Evolutionary conservation across 2,888 invertebrate genomes (phyloP).

Genomic region (Drosophila tanythrix): DNA sequence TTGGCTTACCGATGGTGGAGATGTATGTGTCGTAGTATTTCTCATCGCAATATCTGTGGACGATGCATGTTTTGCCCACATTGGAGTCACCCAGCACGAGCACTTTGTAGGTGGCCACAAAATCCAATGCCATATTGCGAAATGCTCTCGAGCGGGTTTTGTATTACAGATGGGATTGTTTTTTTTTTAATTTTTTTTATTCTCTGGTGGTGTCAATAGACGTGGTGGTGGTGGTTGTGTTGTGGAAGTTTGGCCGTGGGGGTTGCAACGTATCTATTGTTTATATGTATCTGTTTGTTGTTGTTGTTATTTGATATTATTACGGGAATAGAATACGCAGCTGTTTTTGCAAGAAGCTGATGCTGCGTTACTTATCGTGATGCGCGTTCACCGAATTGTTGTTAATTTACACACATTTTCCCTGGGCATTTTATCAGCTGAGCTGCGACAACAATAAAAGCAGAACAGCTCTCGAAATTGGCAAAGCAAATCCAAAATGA

Average conservation of each 20-base stretch:
- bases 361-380: conserved; percentile 41
- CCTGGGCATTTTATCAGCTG: conserved; percentile 37
- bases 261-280: conserved; percentile 56
- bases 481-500: conserved; percentile 7
- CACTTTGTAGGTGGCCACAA: conserved; percentile 94
- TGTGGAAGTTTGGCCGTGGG: conserved; percentile 54
- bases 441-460: conserved; percentile 14
- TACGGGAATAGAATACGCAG: conserved; percentile 52
- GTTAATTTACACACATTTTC: conserved; percentile 44
- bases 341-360: conserved; percentile 60
- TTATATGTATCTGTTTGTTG: conserved; percentile 69
- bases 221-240: conserved; percentile 35
- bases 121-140: conserved; percentile 91
- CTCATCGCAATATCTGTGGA: conserved; percentile 95
- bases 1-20: conserved; percentile 92
- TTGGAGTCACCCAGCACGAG: conserved; percentile 95
- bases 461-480: neutral
- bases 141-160: conserved; percentile 43
- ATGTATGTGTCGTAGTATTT: conserved; percentile 96
- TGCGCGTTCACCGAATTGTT: conserved; percentile 14
- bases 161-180: conserved; percentile 38
- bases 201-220: conserved; percentile 27
- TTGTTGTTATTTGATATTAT: conserved; percentile 62
- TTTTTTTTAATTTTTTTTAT: conserved; percentile 36
- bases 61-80: conserved; percentile 95